Evolutionary conservation across 2,113 vertebrate genomes (phyloP).

Genomic region (Emydura subglobosa): DNA sequence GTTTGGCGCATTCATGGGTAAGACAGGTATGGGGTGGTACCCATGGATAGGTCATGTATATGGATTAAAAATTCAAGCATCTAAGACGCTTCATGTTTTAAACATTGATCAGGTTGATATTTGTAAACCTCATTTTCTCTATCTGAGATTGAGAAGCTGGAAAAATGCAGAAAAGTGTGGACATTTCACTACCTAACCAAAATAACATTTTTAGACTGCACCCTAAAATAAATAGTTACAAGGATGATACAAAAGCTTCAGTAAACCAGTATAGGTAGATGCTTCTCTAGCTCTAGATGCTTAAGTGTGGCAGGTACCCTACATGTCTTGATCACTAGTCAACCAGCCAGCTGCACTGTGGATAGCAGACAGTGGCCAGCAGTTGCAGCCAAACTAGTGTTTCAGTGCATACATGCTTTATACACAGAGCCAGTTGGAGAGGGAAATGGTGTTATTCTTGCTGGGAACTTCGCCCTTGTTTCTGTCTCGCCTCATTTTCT

Average conservation of each 20-base stretch:
- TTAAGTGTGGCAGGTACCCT: neutral
- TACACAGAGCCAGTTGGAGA: too few species aligned
- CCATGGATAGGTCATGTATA: neutral
- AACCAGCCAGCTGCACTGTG: too few species aligned
- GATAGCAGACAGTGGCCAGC: too few species aligned
- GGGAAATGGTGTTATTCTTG: neutral
- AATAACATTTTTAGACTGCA: neutral
- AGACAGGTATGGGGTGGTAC: neutral
- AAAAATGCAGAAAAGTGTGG: neutral
- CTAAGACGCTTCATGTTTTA: neutral
- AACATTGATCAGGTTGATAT: neutral
- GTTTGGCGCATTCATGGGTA: neutral
- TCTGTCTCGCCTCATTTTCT: neutral
- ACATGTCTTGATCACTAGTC: too few species aligned
- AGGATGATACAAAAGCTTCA: neutral
- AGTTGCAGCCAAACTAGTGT: too few species aligned
- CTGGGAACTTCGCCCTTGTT: neutral
- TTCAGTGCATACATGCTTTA: too few species aligned
- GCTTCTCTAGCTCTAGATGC: neutral
- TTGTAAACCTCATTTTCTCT: slow-evolving; percentile 3
- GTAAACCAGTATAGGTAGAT: neutral
- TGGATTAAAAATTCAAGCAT: neutral
- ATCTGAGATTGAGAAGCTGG: neutral
- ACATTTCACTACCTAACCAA: neutral
- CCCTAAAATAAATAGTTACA: neutral